Conservation (phyloP, 2,888 invertebrate species). For the Sycophila texana region DNA sequence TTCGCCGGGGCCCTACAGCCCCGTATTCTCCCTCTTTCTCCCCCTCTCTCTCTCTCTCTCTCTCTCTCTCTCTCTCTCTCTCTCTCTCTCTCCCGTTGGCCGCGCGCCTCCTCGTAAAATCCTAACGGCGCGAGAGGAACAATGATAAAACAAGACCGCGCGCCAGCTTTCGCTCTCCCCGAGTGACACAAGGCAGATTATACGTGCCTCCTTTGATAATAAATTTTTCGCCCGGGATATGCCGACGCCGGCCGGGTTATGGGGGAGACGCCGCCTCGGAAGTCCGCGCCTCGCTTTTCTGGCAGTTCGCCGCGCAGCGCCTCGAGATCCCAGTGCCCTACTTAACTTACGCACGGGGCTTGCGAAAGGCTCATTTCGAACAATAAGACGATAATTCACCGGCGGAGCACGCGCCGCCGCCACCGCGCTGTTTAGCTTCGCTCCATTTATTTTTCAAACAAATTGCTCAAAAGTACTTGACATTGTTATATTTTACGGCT, state of each 20-base stretch:
- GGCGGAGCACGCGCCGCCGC: neutral
- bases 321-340: slow-evolving; percentile 20
- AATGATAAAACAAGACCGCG: slow-evolving; percentile 53
- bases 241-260: too few relatives aligned
- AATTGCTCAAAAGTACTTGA: slow-evolving; percentile 40
- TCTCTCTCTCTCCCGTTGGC: slow-evolving; percentile 26
- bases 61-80: too few relatives aligned
- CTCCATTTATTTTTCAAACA: slow-evolving; percentile 41
- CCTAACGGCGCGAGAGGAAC: slow-evolving; percentile 44
- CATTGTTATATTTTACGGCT: slow-evolving; percentile 31
- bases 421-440: slow-evolving; percentile 9
- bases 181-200: slow-evolving; percentile 17
- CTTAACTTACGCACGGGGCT: slow-evolving; percentile 37
- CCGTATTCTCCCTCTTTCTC: slow-evolving; percentile 23
- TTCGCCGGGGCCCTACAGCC: slow-evolving; percentile 40
- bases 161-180: slow-evolving; percentile 6
- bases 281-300: slow-evolving; percentile 34
- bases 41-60: too few relatives aligned
- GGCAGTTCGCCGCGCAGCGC: neutral
- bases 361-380: slow-evolving; percentile 50
- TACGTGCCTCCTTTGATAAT: slow-evolving; percentile 4
- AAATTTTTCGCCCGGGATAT: slow-evolving; percentile 16
- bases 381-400: slow-evolving; percentile 52
- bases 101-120: slow-evolving; percentile 47
- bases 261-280: neutral